Conservation (phyloP, 2,797 vertebrate genomes). For the Spizella passerina region DNA sequence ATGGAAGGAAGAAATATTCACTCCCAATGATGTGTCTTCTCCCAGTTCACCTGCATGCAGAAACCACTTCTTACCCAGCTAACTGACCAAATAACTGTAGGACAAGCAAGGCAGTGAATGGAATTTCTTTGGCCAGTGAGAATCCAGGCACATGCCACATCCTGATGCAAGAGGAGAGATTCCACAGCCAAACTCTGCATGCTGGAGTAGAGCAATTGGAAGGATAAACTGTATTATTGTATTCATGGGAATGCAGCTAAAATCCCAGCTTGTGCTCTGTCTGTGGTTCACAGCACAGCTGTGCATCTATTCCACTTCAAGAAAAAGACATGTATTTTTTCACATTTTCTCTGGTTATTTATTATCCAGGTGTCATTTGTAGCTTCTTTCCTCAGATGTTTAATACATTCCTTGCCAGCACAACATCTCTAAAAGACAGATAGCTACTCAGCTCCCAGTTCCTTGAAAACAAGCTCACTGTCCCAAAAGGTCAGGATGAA, state of each 20-base stretch:
- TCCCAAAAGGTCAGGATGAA: not conserved
- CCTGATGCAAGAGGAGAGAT: conserved; percentile 27
- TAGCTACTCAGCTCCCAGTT: not conserved
- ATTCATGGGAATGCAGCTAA: not conserved
- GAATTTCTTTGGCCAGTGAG: not conserved
- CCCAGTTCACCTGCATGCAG: not conserved
- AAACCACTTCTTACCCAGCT: not conserved
- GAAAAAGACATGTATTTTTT: not conserved
- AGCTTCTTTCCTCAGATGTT: not conserved
- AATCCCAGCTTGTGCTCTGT: not conserved
- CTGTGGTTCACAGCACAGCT: conserved; percentile 1
- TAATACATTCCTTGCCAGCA: not conserved
- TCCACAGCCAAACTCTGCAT: conserved; percentile 1
- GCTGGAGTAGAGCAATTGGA: not conserved
- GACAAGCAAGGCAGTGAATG: not conserved
- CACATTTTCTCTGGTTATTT: not conserved
- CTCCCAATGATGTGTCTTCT: not conserved
- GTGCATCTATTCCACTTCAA: not conserved
- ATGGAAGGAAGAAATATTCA: not conserved
- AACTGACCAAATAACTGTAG: not conserved
- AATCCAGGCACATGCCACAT: conserved; percentile 35
- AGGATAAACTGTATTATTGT: not conserved
- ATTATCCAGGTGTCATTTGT: conserved; percentile 26
- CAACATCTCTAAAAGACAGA: not conserved
- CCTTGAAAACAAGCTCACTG: not conserved